A percentile compares a stretch with the other conserved stretches of the same genome.
Conservation (phyloP, 2,113 vertebrate species). For the Leptobrachium ailaonicum region DNA sequence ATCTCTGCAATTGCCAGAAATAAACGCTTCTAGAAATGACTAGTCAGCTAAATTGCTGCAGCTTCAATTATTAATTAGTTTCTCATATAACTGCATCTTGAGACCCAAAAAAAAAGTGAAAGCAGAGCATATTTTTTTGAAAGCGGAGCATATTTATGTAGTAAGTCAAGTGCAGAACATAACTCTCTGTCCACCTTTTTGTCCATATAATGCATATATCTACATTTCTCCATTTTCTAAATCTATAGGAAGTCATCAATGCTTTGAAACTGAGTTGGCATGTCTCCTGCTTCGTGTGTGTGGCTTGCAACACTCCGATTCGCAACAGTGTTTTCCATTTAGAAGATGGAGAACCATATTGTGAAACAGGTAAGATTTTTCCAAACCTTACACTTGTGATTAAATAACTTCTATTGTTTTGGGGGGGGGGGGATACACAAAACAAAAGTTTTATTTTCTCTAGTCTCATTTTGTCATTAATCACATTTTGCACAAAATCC, state of each 20-base stretch:
- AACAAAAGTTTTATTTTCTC: too few species aligned
- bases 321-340: constrained; percentile 92
- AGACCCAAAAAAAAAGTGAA: constrained; percentile 38
- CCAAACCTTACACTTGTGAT: too few species aligned
- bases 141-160: constrained; percentile 32
- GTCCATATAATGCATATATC: constrained; percentile 53
- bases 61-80: constrained; percentile 43
- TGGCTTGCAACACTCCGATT: constrained; percentile 90
- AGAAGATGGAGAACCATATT: constrained; percentile 96
- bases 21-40: constrained; percentile 42
- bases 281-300: constrained; percentile 90
- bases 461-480: too few species aligned
- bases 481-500: too few species aligned
- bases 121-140: constrained; percentile 16
- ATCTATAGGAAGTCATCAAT: constrained; percentile 90
- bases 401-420: too few species aligned
- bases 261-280: constrained; percentile 98
- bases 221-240: constrained; percentile 52
- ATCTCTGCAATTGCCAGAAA: constrained; percentile 39
- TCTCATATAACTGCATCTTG: constrained; percentile 24
- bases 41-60: neutral
- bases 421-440: too few species aligned
- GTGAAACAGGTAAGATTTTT: constrained; percentile 83
- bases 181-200: constrained; percentile 44
- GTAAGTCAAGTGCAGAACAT: constrained; percentile 42